Evolutionary conservation across 2,113 vertebrate species (phyloP).

Genomic region (Rhinopomastus cyanomelas): DNA sequence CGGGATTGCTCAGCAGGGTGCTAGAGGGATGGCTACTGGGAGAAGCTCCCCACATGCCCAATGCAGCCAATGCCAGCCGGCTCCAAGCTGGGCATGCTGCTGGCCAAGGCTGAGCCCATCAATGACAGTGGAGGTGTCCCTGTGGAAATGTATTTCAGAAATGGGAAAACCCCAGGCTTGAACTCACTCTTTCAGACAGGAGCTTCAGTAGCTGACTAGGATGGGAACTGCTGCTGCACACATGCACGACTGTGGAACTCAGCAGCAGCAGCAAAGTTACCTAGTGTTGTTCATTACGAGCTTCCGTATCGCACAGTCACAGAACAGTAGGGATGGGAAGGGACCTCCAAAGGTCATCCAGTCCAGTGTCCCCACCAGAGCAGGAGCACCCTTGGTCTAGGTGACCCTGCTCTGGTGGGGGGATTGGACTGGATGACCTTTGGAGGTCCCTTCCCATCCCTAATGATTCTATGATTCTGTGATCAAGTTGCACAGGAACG

Average conservation of each 20-base stretch:
- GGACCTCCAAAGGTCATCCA: too few species aligned
- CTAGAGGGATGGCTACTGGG: background rate
- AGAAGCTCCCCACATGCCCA: background rate
- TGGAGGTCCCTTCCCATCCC: too few species aligned
- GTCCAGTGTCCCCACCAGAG: too few species aligned
- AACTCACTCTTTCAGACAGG: background rate
- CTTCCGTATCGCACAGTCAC: too few species aligned
- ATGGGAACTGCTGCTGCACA: background rate
- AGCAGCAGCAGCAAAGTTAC: background rate
- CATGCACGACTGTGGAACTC: background rate
- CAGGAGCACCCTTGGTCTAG: too few species aligned
- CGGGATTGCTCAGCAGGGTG: background rate
- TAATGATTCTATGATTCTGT: too few species aligned
- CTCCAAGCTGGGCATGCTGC: rapidly evolving
- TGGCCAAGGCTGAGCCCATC: background rate
- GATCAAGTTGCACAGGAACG: too few species aligned
- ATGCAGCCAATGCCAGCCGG: rapidly evolving
- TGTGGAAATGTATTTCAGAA: background rate
- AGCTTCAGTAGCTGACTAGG: background rate
- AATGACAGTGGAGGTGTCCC: background rate
- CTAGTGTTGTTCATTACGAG: background rate
- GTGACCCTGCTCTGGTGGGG: too few species aligned
- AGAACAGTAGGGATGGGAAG: too few species aligned
- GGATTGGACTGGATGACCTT: too few species aligned
- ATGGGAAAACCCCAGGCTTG: background rate